Percentiles rank a stretch among this genome's conserved stretches.
phyloP scores from a whole-genome alignment of 2,797 vertebrate species.

The Oreochromis grahami region DNA sequence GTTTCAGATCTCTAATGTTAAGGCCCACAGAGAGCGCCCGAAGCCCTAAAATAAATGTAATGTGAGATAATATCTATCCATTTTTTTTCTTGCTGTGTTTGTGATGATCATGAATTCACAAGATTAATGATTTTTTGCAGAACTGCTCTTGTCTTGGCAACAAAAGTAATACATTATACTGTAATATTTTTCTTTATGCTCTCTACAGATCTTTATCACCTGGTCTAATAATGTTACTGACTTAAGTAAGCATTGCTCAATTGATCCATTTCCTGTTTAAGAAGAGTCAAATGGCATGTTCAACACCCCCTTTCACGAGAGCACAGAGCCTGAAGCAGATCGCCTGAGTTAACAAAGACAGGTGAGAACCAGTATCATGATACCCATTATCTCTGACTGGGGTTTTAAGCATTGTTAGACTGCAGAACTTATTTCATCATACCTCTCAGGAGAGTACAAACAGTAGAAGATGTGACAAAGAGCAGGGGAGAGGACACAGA shows the following conservation, averaged over 20 bases:
- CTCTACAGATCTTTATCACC: not conserved
- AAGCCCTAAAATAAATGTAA: not conserved
- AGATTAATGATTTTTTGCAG: not conserved
- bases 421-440: not conserved
- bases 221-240: not conserved
- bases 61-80: not conserved
- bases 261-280: not conserved
- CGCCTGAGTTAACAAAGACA: not conserved
- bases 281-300: not conserved
- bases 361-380: not conserved
- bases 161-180: not conserved
- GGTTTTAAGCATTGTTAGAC: not conserved
- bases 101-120: not conserved
- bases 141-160: not conserved
- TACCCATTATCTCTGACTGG: not conserved
- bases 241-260: not conserved
- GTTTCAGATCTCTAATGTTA: not conserved
- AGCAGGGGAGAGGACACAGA: not conserved
- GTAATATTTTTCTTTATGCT: not conserved
- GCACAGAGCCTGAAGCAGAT: not conserved
- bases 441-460: not conserved
- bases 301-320: not conserved
- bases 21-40: rapidly evolving
- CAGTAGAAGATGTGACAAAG: not conserved
- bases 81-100: not conserved